A percentile compares a stretch with the other conserved stretches of the same genome.
Evolutionary conservation across 2,888 invertebrate species (phyloP).

Genomic region (Brachypalpus laphriformis): DNA sequence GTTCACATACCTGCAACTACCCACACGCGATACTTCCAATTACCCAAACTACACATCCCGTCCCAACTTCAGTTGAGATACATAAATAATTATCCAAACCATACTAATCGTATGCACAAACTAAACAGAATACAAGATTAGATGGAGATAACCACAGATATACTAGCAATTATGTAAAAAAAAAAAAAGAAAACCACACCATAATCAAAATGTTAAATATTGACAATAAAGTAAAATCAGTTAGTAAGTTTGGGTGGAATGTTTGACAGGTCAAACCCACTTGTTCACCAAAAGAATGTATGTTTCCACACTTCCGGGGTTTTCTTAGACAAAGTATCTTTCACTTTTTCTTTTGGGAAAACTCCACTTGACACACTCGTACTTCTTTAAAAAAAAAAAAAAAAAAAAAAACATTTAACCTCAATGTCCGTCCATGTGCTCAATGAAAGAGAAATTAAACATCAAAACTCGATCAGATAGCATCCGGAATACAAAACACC

Average conservation of each 20-base stretch:
- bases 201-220: conserved; percentile 38
- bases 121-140: conserved; percentile 30
- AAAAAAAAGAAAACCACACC: background rate
- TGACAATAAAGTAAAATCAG: conserved; percentile 45
- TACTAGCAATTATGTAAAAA: conserved; percentile 1
- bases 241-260: conserved; percentile 8
- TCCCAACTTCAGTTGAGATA: background rate
- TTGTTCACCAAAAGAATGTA: background rate
- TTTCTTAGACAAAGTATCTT: too few species aligned
- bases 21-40: conserved; percentile 6
- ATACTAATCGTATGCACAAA: conserved; percentile 43
- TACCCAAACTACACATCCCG: conserved; percentile 15
- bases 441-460: conserved; percentile 25
- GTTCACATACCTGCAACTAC: background rate
- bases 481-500: conserved; percentile 12
- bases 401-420: conserved; percentile 22
- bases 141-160: conserved; percentile 1
- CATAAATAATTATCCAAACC: conserved; percentile 42
- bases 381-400: background rate
- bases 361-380: background rate
- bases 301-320: conserved; percentile 7
- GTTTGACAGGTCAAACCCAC: conserved; percentile 26
- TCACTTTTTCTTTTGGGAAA: background rate
- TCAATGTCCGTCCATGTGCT: background rate
- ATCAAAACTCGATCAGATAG: conserved; percentile 25